Conservation (phyloP, 2,113 vertebrate genomes). For the Eidolon helvum region DNA sequence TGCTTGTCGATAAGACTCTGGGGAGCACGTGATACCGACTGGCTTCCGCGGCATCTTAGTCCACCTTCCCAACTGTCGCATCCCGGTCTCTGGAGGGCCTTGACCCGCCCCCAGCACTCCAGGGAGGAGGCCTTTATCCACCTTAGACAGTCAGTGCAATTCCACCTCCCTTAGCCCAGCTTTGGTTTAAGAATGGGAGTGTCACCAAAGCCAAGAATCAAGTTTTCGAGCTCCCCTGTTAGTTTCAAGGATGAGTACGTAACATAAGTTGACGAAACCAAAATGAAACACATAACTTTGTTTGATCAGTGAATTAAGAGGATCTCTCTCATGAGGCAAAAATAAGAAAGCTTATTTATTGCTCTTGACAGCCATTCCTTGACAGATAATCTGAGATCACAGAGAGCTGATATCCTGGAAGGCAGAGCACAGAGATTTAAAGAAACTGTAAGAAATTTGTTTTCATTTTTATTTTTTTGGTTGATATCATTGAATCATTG, state of each 20-base stretch:
- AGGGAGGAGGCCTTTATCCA: not conserved
- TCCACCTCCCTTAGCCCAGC: not conserved
- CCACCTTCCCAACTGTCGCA: not conserved
- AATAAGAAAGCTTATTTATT: not conserved
- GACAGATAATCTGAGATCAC: not conserved
- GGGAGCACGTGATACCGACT: not conserved
- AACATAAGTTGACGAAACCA: not conserved
- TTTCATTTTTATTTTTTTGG: not conserved
- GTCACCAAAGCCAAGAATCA: not conserved
- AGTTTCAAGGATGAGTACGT: not conserved
- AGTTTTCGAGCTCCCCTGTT: not conserved
- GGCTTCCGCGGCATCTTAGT: not conserved
- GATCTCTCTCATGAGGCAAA: not conserved
- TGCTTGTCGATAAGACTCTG: not conserved
- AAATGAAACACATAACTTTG: not conserved
- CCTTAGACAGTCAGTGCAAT: not conserved
- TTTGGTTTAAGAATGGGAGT: not conserved
- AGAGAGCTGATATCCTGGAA: not conserved
- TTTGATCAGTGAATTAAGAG: not conserved
- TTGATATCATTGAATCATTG: not conserved
- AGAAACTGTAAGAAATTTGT: not conserved
- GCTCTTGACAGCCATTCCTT: not conserved
- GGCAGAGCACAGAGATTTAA: not conserved
- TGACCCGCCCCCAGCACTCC: not conserved
- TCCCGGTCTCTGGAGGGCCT: not conserved